Conservation (phyloP, 2,888 invertebrate species). For the Drosophila kuntzei region DNA sequence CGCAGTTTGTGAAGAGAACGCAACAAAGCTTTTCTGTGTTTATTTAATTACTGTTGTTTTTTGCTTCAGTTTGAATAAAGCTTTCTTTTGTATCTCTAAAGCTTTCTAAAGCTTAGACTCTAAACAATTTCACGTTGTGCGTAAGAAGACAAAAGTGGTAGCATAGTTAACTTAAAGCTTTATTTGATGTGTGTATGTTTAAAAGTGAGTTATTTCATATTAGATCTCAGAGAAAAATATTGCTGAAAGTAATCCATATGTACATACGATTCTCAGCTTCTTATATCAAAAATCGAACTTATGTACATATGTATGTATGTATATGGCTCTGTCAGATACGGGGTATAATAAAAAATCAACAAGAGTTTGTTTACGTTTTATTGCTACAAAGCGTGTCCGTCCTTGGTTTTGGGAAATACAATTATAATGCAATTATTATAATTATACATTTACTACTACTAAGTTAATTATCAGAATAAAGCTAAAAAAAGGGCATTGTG, state of each 20-base stretch:
- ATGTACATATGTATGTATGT: too few relatives aligned
- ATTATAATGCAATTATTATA: not conserved
- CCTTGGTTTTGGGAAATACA: not conserved
- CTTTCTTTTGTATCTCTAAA: not conserved
- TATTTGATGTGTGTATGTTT: not conserved
- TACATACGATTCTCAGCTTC: not conserved
- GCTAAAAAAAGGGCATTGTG: too few relatives aligned
- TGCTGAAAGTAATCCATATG: not conserved
- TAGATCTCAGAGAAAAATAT: not conserved
- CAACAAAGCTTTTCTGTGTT: not conserved
- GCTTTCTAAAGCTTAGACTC: too few relatives aligned
- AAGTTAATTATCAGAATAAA: not conserved
- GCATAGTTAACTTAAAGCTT: not conserved
- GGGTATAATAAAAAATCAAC: too few relatives aligned
- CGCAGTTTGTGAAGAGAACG: not conserved
- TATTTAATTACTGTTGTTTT: too few relatives aligned
- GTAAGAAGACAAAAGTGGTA: not conserved
- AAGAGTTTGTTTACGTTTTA: not conserved
- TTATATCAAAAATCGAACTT: not conserved
- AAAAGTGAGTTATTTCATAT: not conserved
- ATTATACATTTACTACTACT: not conserved
- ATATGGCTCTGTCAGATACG: too few relatives aligned
- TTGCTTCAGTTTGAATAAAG: not conserved
- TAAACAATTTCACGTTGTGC: not conserved
- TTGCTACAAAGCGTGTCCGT: not conserved